Percentiles rank a stretch among this genome's conserved stretches.
These are phyloP conservation scores for Ameiurus melas DNA, from an alignment of 2,113 vertebrate genomes.

Conservation along the genomic window DNA sequence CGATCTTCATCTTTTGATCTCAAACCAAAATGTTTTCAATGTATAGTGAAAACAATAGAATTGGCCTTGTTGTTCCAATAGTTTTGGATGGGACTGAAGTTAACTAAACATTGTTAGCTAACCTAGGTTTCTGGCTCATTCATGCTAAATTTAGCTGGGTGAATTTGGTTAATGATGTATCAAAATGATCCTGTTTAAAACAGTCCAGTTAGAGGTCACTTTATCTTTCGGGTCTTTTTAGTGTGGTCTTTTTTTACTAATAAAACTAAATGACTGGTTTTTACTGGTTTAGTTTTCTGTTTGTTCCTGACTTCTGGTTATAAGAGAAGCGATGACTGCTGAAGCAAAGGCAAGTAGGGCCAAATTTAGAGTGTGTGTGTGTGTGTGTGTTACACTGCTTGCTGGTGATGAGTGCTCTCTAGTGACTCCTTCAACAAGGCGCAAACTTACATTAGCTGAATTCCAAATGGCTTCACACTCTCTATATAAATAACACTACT, in stretches of 20 bases:
- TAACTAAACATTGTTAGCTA: background rate
- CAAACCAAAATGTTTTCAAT: background rate
- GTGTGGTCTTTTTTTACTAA: background rate
- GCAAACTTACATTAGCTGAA: background rate
- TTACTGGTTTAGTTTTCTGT: background rate
- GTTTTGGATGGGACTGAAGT: background rate
- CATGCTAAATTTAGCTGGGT: background rate
- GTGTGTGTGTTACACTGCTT: background rate
- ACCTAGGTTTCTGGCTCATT: background rate
- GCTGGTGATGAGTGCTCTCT: background rate
- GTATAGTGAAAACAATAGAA: background rate
- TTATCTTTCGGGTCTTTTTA: background rate
- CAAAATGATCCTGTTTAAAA: background rate
- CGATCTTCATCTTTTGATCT: background rate
- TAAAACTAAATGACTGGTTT: background rate
- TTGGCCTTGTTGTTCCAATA: background rate
- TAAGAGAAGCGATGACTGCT: constrained; percentile 58
- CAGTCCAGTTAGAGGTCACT: background rate
- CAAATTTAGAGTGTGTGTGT: background rate
- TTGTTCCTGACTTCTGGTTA: constrained; percentile 28
- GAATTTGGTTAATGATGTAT: background rate
- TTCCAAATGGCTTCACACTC: background rate
- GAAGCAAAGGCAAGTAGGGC: constrained; percentile 27
- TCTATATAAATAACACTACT: background rate
- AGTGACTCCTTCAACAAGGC: background rate